Evolutionary conservation across 2,888 invertebrate genomes (phyloP).

Genomic region (Agelastica alni): DNA sequence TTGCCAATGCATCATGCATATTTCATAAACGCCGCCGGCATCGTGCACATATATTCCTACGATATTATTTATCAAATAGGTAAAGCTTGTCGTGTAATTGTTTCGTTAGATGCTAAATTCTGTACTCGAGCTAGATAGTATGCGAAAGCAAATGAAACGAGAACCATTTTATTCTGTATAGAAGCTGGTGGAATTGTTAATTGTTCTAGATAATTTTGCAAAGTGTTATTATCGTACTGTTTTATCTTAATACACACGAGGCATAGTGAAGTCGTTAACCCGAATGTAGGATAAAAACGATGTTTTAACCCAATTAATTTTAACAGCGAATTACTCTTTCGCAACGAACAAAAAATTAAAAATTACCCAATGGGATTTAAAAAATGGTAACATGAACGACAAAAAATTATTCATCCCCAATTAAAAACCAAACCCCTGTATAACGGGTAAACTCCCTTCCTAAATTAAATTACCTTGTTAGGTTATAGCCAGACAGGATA

Average conservation of each 20-base stretch:
- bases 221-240: neutral
- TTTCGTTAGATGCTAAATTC: neutral
- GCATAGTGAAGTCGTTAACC: neutral
- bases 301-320: no score
- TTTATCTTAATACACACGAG: neutral
- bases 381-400: no score
- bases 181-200: neutral
- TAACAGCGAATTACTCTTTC: no score
- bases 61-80: neutral
- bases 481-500: no score
- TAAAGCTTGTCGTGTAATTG: neutral
- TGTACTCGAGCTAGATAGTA: neutral
- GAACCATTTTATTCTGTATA: neutral
- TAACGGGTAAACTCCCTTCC: no score
- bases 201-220: neutral
- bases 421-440: no score
- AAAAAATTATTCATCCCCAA: no score
- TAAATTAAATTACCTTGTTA: no score
- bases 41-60: no score
- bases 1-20: neutral
- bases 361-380: no score
- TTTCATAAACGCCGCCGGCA: neutral
- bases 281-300: neutral
- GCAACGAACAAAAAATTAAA: no score
- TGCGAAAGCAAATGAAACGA: neutral